Conservation (phyloP, 2,888 invertebrate species). For the Caenorhabditis japonica region DNA sequence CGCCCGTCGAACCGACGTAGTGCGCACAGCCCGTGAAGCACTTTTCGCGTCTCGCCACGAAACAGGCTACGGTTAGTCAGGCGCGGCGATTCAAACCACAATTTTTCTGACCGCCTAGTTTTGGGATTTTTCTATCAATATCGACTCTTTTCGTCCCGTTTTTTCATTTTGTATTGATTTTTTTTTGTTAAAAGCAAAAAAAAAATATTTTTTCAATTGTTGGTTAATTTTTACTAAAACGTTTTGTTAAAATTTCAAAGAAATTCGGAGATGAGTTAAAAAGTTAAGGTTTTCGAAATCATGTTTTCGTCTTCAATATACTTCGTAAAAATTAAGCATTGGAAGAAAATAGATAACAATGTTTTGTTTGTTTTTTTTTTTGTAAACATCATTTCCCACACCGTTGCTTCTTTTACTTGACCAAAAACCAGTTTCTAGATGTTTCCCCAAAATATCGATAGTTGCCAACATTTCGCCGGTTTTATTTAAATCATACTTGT, state of each 20-base stretch:
- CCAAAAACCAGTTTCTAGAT: conserved; percentile 24
- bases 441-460: conserved; percentile 9
- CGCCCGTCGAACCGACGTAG: conserved; percentile 43
- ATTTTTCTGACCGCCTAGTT: conserved; percentile 50
- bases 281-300: conserved; percentile 6
- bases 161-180: conserved; percentile 1
- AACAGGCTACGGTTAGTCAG: conserved; percentile 24
- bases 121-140: conserved; percentile 30
- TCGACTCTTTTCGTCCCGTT: background rate
- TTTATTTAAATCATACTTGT: too few relatives aligned
- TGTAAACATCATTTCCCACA: conserved; percentile 15
- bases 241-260: background rate
- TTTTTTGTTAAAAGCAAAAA: background rate
- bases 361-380: background rate
- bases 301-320: too few relatives aligned
- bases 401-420: conserved; percentile 1
- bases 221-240: background rate
- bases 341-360: too few relatives aligned
- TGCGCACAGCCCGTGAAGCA: conserved; percentile 47
- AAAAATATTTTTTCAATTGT: background rate
- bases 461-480: background rate
- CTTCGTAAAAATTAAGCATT: too few relatives aligned
- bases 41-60: conserved; percentile 41
- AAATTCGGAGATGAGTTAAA: conserved; percentile 4
- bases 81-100: conserved; percentile 49